These are phyloP conservation scores for Theodoxus fluviatilis DNA, from an alignment of 2,888 invertebrate genomes.

Conservation along the genomic window DNA sequence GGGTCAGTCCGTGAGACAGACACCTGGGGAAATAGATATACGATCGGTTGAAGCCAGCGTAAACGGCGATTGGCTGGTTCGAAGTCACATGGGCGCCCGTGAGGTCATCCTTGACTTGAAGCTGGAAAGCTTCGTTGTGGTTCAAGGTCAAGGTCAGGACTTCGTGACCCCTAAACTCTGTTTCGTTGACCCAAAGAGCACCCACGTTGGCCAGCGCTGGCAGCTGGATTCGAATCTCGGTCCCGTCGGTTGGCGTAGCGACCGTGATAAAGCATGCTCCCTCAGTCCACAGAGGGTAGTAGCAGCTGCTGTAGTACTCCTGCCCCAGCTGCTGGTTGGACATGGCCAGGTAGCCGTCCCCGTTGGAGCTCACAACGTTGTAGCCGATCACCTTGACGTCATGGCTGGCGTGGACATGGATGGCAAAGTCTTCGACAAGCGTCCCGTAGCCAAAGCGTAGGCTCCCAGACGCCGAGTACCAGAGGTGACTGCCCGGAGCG, in stretches of 20 bases:
- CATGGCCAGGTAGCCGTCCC: background rate
- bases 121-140: background rate
- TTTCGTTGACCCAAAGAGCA: background rate
- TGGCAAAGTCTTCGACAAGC: background rate
- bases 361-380: background rate
- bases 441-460: background rate
- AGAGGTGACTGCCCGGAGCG: background rate
- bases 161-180: background rate
- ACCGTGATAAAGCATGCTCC: background rate
- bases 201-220: background rate
- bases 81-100: conserved; percentile 1
- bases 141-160: background rate
- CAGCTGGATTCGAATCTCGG: background rate
- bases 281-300: background rate
- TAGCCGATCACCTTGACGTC: background rate
- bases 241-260: background rate
- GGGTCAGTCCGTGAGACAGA: background rate
- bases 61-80: background rate
- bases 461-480: background rate
- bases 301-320: background rate
- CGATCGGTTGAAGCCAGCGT: background rate
- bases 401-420: background rate
- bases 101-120: background rate
- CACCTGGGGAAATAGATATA: background rate
- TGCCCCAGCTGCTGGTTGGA: background rate